Percentiles rank a stretch among this genome's conserved stretches.
Conservation (phyloP, 2,113 vertebrate genomes). For the Xiphias gladius region DNA sequence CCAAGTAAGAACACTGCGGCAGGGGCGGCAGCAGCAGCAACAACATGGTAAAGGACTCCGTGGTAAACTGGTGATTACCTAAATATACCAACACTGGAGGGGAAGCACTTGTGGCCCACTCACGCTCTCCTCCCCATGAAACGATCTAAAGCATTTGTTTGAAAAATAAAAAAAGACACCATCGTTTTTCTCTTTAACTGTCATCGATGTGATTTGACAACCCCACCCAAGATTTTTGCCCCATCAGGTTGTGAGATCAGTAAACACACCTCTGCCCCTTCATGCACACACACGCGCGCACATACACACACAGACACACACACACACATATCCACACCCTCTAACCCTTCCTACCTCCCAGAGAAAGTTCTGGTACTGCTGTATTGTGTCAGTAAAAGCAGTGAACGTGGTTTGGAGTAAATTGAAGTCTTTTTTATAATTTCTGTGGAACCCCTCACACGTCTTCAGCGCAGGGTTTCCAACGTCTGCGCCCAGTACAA, state of each 20-base stretch:
- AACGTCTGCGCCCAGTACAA: constrained; percentile 28
- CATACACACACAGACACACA: constrained; percentile 1
- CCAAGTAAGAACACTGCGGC: constrained; percentile 67
- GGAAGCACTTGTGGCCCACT: constrained; percentile 48
- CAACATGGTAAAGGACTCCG: constrained; percentile 15
- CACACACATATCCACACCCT: constrained; percentile 16
- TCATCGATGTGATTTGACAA: constrained; percentile 64
- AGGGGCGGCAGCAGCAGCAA: background rate
- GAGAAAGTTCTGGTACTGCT: constrained; percentile 63
- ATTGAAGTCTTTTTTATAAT: constrained; percentile 55
- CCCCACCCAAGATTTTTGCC: constrained; percentile 20
- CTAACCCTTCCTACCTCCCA: constrained; percentile 52
- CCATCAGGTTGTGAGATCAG: constrained; percentile 49
- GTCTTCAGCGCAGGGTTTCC: constrained; percentile 10
- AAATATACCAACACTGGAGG: too few relatives aligned
- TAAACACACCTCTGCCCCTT: constrained; percentile 28
- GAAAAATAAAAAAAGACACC: constrained; percentile 18
- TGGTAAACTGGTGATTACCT: constrained; percentile 43
- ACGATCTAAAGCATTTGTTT: constrained; percentile 18
- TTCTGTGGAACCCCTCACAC: constrained; percentile 57
- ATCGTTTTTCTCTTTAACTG: constrained; percentile 51
- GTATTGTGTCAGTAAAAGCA: constrained; percentile 64
- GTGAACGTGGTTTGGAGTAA: constrained; percentile 63
- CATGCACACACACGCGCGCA: too few relatives aligned
- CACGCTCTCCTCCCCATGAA: constrained; percentile 37